Evolutionary conservation across 2,888 invertebrate genomes (phyloP), one percentile per base, ranked within the genome.

Genomic region (Morpho deidamia): DNA sequence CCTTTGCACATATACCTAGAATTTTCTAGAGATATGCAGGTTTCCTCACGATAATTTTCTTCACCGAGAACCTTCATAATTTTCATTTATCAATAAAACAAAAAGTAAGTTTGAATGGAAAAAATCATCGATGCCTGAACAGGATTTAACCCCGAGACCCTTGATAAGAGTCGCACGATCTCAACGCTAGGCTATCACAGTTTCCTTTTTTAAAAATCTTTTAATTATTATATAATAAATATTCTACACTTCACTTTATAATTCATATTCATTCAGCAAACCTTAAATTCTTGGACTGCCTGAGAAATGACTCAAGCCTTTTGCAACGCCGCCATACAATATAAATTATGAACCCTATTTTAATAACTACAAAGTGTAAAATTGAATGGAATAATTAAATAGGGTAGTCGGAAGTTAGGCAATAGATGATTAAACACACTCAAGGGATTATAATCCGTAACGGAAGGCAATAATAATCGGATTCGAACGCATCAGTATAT

Each of bases 221-320:
- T 37, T 37, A 10, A 37, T 37, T 37, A 37, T 37, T 37, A 37
- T 37, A 10, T 37, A 37, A 37, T n/a, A n/a, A 37, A 37, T n/a
- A 37, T n/a, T 32, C 35, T 48, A 54, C 33, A 32, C 23, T 5
- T 5, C 37, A 51, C 8, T 39, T 48, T 40, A 42, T 51, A 59
- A 61, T 64, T 64, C 52, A 58, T 63, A 65, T 63, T 63, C 63
- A 60, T 53, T 44, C 51, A 52, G 58, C 62, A 55, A 62, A 23
- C 53, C 58, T 44, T 59, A 59, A 64, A 65, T 66, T 66, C 65
- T 60, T 62, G 50, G 52, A 56, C 60, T 52, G 54, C 48, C 49
- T 54, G 46, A 34, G 41, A 53, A 51, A 60, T 63, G 63, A 66
- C 55, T 65, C 63, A 66, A 49, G 43, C 40, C 43, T 52, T 46